Evolutionary conservation across 2,113 vertebrate genomes (phyloP).

Genomic region (Nesoenas mayeri): DNA sequence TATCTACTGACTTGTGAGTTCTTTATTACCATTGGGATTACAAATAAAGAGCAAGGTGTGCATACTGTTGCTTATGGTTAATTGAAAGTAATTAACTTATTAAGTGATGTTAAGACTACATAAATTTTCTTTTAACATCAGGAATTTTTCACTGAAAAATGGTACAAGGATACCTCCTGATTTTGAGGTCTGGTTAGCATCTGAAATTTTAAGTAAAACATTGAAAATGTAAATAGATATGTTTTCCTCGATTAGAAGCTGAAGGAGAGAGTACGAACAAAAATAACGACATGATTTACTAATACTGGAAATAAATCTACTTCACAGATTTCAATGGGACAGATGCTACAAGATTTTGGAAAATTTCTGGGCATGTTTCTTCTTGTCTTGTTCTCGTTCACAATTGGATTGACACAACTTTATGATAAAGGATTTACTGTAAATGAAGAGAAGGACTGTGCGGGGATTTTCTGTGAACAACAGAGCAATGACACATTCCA

Average conservation of each 20-base stretch:
- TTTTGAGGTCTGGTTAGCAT: neutral
- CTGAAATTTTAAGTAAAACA: neutral
- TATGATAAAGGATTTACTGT: slow-evolving; percentile 85
- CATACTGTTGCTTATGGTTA: neutral
- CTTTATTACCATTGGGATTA: neutral
- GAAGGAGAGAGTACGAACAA: neutral
- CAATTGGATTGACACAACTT: slow-evolving; percentile 94
- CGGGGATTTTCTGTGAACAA: slow-evolving; percentile 91
- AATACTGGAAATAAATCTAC: slow-evolving; percentile 3
- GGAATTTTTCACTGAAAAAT: neutral
- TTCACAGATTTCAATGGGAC: slow-evolving; percentile 96
- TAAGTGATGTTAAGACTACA: neutral
- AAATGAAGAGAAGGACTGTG: slow-evolving; percentile 86
- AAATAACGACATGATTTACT: neutral
- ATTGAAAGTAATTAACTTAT: neutral
- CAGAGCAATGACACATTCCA: slow-evolving; percentile 97
- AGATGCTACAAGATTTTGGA: slow-evolving; percentile 98
- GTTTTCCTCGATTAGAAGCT: neutral
- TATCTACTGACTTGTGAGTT: neutral
- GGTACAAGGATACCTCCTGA: neutral
- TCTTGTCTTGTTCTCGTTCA: slow-evolving; percentile 97
- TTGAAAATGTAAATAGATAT: neutral
- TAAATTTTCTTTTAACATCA: neutral
- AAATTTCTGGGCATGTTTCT: slow-evolving; percentile 98
- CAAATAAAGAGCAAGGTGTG: neutral